Percentiles rank a stretch among this genome's conserved stretches.
Evolutionary conservation across 2,888 invertebrate species (phyloP).

Genomic region (Ophion ellenae): DNA sequence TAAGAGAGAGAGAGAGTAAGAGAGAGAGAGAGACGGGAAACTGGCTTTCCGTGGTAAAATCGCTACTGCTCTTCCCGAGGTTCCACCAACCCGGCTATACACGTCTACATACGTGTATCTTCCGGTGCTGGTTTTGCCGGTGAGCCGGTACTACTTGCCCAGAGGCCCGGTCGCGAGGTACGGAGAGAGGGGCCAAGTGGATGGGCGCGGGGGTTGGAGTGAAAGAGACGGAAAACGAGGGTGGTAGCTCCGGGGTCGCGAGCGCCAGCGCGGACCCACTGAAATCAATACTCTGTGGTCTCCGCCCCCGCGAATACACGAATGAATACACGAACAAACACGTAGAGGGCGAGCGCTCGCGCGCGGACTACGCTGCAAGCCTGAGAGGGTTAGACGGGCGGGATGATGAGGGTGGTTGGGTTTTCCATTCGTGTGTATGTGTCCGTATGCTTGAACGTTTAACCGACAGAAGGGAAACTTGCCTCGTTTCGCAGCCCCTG

Average conservation of each 20-base stretch:
- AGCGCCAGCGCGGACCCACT: constrained; percentile 73
- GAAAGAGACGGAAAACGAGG: constrained; percentile 55
- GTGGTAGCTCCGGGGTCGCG: constrained; percentile 70
- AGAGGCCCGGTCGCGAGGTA: constrained; percentile 36
- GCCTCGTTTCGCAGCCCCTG: not conserved
- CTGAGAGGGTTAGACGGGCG: constrained; percentile 6
- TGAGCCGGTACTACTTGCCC: constrained; percentile 45
- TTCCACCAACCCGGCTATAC: not conserved
- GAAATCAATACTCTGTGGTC: constrained; percentile 83
- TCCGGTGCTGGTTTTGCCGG: constrained; percentile 47
- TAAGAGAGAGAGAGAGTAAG: constrained; percentile 14
- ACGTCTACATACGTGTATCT: constrained; percentile 21
- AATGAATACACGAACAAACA: constrained; percentile 78
- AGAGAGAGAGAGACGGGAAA: constrained; percentile 15
- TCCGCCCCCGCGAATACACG: constrained; percentile 81
- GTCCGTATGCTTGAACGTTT: not conserved
- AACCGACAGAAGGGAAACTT: constrained; percentile 7
- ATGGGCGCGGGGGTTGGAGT: constrained; percentile 24
- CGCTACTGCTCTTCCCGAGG: constrained; percentile 39
- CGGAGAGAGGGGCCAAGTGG: not conserved
- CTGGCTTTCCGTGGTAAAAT: constrained; percentile 44
- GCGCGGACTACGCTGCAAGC: constrained; percentile 34
- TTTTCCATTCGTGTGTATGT: constrained; percentile 21
- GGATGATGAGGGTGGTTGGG: constrained; percentile 38
- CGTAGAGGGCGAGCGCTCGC: constrained; percentile 66